Evolutionary conservation across 2,888 invertebrate species (phyloP), one percentile per base, ranked within the genome.

Genomic region (Drosophila yooni): DNA sequence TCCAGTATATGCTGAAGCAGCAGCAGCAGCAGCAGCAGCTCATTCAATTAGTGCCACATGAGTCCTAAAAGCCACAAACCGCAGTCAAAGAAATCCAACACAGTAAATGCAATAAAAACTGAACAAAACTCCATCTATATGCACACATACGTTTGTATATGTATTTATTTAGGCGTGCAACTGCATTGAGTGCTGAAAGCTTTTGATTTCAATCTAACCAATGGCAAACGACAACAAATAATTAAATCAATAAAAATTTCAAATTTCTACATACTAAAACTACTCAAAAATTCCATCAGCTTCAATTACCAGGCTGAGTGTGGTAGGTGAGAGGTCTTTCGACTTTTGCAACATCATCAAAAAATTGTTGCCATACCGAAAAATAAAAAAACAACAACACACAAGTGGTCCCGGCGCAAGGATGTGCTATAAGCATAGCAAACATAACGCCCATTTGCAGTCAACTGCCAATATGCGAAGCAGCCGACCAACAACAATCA

Each of bases 301-400:
- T 80, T 87, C 88, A 87, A 89, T 85, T 83, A 89, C 75, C 43
- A 56, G 31, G 43, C n/a, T 25, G 76, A 21, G 29, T 38, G 53
- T 50, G 40, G 18, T 2, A 59, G 59, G 59, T 8, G 34, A 43
- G 27, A 27, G 11, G 27, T 59, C 40, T 57, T 56, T 52, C 56
- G 88, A 85, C 82, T 89, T 83, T 84, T 84, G 82, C 85, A 84
- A 84, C 85, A 89, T 89, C 85, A 85, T 89, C 85, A 89, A 84
- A 80, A 85, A 87, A 84, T 84, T 84, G 31, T 74, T 77, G 69
- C 67, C 77, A 81, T 87, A 77, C 84, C 87, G 65, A 75, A 84
- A 70, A 27, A 52, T 11, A 58, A 40, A 59, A 48, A 48, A 25
- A 34, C 48, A 62, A 60, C 60, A 74, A 34, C 63, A 71, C 60